These are phyloP conservation scores for Brotula barbata DNA, from an alignment of 2,797 vertebrate species.

Conservation along the genomic window DNA sequence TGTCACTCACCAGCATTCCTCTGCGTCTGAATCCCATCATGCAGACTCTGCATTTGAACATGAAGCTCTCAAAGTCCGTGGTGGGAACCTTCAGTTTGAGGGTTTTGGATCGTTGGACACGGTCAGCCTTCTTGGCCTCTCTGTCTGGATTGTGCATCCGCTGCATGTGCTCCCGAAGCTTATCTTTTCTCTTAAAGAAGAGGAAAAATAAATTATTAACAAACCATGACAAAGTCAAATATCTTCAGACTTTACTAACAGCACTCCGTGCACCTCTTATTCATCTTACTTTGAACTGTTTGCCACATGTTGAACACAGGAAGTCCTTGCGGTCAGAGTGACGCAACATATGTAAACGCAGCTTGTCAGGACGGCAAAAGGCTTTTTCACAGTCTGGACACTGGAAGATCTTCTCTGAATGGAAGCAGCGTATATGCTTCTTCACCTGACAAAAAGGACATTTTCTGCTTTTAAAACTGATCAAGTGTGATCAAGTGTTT, in stretches of 20 bases:
- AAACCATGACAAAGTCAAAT: not conserved
- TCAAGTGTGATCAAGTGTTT: too few relatives aligned
- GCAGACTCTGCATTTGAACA: constrained; percentile 96
- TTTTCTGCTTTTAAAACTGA: too few relatives aligned
- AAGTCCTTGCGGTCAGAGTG: constrained; percentile 99
- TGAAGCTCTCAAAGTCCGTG: constrained; percentile 95
- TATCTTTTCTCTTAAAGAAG: constrained; percentile 90
- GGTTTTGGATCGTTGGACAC: constrained; percentile 90
- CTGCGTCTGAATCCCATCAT: constrained; percentile 99
- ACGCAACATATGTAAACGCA: constrained; percentile 94
- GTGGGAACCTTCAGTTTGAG: constrained; percentile 92
- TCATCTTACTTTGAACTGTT: constrained; percentile 92
- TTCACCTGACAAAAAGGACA: constrained; percentile 83
- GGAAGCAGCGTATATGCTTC: constrained; percentile 97
- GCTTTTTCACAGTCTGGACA: constrained; percentile 96
- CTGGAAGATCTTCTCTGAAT: constrained; percentile 97
- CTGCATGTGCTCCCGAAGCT: constrained; percentile 98
- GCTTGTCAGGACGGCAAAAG: constrained; percentile 96
- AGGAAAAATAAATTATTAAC: not conserved
- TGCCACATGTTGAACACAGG: constrained; percentile 96
- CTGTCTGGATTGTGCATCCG: constrained; percentile 98
- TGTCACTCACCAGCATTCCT: constrained; percentile 92
- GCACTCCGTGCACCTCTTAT: not conserved
- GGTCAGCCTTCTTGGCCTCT: constrained; percentile 95
- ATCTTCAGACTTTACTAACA: not conserved